phyloP scores from a whole-genome alignment of 2,797 vertebrate genomes.

The Mormyrops attenuatus region DNA sequence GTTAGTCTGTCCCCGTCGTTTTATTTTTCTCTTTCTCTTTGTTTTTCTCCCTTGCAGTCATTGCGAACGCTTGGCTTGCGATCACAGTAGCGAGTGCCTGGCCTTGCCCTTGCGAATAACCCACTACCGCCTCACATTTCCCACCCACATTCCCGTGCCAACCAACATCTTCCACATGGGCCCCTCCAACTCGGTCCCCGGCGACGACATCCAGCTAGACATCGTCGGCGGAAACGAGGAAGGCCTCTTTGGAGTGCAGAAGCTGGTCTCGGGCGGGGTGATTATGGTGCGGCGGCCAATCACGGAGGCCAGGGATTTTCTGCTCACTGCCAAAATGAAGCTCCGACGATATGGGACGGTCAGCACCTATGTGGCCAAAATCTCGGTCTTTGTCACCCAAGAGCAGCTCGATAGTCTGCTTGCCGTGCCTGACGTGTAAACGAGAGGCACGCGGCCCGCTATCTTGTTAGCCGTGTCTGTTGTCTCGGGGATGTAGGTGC shows the following conservation, averaged over 20 bases:
- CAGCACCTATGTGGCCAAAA: slow-evolving; percentile 82
- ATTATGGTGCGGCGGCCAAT: slow-evolving; percentile 78
- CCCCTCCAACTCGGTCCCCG: slow-evolving; percentile 73
- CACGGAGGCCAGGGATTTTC: slow-evolving; percentile 77
- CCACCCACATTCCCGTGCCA: slow-evolving; percentile 87
- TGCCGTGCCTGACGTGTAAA: slow-evolving; percentile 21
- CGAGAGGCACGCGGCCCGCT: not conserved
- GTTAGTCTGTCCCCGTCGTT: not conserved
- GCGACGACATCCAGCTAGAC: slow-evolving; percentile 83
- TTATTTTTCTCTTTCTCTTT: slow-evolving; percentile 49
- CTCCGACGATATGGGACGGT: slow-evolving; percentile 72
- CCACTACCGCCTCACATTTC: slow-evolving; percentile 96
- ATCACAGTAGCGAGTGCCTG: slow-evolving; percentile 87
- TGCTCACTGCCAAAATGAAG: slow-evolving; percentile 82
- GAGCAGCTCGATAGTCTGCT: slow-evolving; percentile 61
- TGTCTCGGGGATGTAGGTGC: not conserved
- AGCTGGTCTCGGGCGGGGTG: slow-evolving; percentile 70
- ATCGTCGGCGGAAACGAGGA: slow-evolving; percentile 83
- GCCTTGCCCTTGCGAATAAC: slow-evolving; percentile 94
- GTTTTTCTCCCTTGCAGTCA: slow-evolving; percentile 85
- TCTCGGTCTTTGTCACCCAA: slow-evolving; percentile 83
- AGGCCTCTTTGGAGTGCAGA: slow-evolving; percentile 77
- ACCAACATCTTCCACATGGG: slow-evolving; percentile 97
- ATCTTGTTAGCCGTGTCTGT: not conserved
- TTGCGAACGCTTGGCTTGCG: slow-evolving; percentile 98